Conservation (phyloP, 2,888 invertebrate species). For the Tanypteryx hageni region DNA sequence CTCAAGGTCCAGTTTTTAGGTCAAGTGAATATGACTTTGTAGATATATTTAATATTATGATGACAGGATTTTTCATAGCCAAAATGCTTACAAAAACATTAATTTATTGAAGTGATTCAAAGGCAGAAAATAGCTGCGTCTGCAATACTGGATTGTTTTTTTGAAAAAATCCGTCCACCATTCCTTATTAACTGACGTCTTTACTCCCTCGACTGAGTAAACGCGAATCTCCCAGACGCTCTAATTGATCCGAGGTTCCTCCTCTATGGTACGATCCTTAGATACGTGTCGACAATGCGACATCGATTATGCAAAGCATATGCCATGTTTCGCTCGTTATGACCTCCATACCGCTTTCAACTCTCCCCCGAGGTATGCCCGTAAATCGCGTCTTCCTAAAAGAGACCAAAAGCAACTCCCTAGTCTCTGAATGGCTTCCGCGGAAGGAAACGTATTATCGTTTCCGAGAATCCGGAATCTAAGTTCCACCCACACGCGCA, state of each 20-base stretch:
- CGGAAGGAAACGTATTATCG: constrained; percentile 48
- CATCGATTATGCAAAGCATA: constrained; percentile 63
- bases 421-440: constrained; percentile 44
- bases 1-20: too few relatives aligned
- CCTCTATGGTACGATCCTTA: constrained; percentile 2
- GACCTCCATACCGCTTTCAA: constrained; percentile 33
- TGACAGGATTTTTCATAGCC: too few relatives aligned
- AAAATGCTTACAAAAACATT: too few relatives aligned
- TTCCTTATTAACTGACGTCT: too few relatives aligned
- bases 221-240: not conserved
- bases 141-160: not conserved
- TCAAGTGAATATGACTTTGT: too few relatives aligned
- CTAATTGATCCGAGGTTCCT: constrained; percentile 31
- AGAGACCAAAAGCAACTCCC: constrained; percentile 39
- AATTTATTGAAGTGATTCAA: not conserved
- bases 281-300: constrained; percentile 24
- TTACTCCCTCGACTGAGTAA: not conserved
- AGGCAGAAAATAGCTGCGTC: not conserved
- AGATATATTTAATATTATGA: too few relatives aligned
- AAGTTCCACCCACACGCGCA: constrained; percentile 35
- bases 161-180: not conserved
- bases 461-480: constrained; percentile 59
- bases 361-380: not conserved
- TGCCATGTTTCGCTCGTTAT: constrained; percentile 52
- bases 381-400: not conserved